Evolutionary conservation across 2,113 vertebrate species (phyloP).

Genomic region (Hystrix brachyura): DNA sequence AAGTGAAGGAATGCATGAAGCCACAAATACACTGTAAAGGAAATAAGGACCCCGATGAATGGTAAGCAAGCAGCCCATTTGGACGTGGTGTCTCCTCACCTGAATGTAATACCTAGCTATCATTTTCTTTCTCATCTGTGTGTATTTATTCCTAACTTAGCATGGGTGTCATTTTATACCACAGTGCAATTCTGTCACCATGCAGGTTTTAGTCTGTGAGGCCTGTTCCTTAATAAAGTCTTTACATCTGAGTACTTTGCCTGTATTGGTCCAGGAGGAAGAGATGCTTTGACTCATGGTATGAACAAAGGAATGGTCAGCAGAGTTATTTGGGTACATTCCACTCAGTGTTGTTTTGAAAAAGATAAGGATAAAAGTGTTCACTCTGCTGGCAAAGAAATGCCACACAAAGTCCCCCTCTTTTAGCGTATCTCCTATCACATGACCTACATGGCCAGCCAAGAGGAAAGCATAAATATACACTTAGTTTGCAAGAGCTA

Average conservation of each 20-base stretch:
- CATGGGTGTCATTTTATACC: not conserved
- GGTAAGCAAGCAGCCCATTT: not conserved
- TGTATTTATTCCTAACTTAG: not conserved
- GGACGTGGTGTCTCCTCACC: not conserved
- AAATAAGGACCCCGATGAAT: not conserved
- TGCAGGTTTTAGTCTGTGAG: not conserved
- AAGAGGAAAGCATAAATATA: not conserved
- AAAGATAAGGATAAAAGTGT: not conserved
- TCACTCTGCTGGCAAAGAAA: not conserved
- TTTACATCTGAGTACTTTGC: not conserved
- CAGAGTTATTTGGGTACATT: not conserved
- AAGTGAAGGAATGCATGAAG: not conserved
- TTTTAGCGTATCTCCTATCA: not conserved
- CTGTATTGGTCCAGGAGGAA: not conserved
- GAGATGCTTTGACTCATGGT: not conserved
- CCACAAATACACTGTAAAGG: not conserved
- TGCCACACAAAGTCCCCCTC: not conserved
- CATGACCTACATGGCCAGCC: not conserved
- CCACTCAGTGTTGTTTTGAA: not conserved
- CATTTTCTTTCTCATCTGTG: not conserved
- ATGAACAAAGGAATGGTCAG: not conserved
- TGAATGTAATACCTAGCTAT: slow-evolving; percentile 11
- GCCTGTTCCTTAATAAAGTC: not conserved
- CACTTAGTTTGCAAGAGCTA: not conserved
- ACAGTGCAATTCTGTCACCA: not conserved